phyloP scores from a whole-genome alignment of 2,888 invertebrate species.

The Melipona beecheii region DNA sequence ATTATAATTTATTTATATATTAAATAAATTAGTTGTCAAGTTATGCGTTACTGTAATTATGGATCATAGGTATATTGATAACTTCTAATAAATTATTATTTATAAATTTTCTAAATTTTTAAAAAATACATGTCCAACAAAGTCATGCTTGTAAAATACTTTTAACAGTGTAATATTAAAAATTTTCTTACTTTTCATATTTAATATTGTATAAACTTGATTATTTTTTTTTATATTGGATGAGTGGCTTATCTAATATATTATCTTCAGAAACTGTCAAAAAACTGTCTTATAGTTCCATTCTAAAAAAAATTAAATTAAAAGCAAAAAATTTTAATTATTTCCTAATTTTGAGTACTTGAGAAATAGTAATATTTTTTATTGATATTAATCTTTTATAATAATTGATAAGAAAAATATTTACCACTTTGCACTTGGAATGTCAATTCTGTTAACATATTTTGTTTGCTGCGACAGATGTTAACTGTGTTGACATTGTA shows the following conservation, averaged over 20 bases:
- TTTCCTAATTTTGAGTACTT: not conserved
- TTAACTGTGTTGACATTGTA: too few relatives aligned
- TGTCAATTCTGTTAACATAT: too few relatives aligned
- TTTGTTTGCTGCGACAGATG: too few relatives aligned
- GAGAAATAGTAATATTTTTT: not conserved
- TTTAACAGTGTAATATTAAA: too few relatives aligned
- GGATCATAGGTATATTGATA: not conserved
- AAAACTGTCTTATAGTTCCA: not conserved
- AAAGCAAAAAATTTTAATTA: not conserved
- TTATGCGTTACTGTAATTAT: not conserved
- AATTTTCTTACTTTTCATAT: not conserved
- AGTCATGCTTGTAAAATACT: not conserved
- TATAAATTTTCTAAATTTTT: not conserved
- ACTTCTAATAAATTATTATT: not conserved
- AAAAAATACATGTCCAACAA: not conserved
- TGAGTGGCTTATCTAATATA: not conserved
- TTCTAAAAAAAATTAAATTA: not conserved
- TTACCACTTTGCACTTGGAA: too few relatives aligned
- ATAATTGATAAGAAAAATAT: not conserved
- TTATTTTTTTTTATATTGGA: not conserved
- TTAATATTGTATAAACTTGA: not conserved
- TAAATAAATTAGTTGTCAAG: slow-evolving; percentile 61
- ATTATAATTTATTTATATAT: slow-evolving; percentile 61
- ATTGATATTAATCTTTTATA: not conserved
- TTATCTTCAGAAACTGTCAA: not conserved